Evolutionary conservation across 2,888 invertebrate species (phyloP), one percentile per base, ranked within the genome.

Genomic region (Acanthosepion esculentum): DNA sequence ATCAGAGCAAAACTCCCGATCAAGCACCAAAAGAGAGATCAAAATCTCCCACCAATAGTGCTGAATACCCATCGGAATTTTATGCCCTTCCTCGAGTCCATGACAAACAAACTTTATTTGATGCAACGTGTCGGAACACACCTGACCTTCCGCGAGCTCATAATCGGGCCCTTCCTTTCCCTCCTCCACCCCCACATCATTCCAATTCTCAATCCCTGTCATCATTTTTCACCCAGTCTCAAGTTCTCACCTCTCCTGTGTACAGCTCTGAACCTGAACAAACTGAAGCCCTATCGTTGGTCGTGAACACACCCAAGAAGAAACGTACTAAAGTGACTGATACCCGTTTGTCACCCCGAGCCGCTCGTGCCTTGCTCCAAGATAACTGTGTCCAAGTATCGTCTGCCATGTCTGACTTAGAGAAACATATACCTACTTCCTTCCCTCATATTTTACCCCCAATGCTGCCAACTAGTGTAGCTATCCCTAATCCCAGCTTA

Each of bases 401-500:
- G n/a, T 95, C 96, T 48, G 95, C 96, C 53, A 95, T 96, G 94
- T 95, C 95, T 48, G 96, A 96, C 92, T 95, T 95, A 41, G 96
- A 96, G 48, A 95, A 95, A 94, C 95, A 94, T 55, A 95, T 91
- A 92, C 91, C 94, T 91, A 55, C 94, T 53, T 94, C 95, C 48
- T 98, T 98, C 96, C 98, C 98, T 94, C 98, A 99, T 95, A 98
- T 99, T 98, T 98, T 99, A 98, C 98, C 98, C 96, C 98, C 98
- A 96, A 98, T 99, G 97, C 98, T 99, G 97, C 99, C 99, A 18
- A 99, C 99, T 95, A 99, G 99, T 95, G 99, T 99, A 97, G 99
- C 99, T 97, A 99, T 99, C 97, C 99, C 99, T 95, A 99, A 99
- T 98, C 99, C 99, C 95, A 98, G 99, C 97, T 98, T 99, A 96